Evolutionary conservation across 2,113 vertebrate species (phyloP).

Genomic region (Sinosuthora webbiana): DNA sequence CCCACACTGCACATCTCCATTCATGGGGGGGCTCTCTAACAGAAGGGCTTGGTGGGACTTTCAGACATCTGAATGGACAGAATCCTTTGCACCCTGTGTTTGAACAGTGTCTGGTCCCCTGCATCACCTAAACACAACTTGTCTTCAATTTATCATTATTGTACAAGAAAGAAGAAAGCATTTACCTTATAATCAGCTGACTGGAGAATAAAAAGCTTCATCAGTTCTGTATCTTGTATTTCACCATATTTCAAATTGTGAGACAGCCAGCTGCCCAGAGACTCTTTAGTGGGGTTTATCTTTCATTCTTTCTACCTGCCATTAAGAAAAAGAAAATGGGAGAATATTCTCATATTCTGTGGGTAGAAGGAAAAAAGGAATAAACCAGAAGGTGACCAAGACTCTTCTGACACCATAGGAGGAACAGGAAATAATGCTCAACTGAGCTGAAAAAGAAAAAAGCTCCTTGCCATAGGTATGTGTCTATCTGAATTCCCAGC

Average conservation of each 20-base stretch:
- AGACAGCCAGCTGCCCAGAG: not conserved
- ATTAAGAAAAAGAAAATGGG: not conserved
- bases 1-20: not conserved
- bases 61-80: not conserved
- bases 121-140: not conserved
- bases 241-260: not conserved
- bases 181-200: not conserved
- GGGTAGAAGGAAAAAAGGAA: not conserved
- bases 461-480: not conserved
- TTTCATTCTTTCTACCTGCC: not conserved
- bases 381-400: not conserved
- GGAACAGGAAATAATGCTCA: not conserved
- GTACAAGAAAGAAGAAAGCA: not conserved
- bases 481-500: not conserved
- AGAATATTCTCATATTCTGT: not conserved
- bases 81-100: not conserved
- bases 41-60: not conserved
- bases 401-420: not conserved
- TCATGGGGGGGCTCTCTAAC: rapidly evolving
- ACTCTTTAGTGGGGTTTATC: not conserved
- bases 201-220: not conserved
- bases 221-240: not conserved
- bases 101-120: not conserved
- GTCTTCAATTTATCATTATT: not conserved
- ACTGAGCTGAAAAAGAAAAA: not conserved